Conservation (phyloP, 2,888 invertebrate species). For the Proisotoma minuta region DNA sequence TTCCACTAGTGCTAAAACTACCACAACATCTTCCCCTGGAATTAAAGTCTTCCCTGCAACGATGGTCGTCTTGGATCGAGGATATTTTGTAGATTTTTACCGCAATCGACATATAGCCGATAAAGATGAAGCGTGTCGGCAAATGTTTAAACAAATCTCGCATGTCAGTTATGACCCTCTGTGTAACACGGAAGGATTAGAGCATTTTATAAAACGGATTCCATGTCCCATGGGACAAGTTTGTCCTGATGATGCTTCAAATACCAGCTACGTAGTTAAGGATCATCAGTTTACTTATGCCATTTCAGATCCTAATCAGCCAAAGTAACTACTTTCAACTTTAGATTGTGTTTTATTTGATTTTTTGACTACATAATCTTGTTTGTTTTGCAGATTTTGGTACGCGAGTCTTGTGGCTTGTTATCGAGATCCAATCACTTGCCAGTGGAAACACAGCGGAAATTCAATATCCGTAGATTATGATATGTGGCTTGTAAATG, state of each 20-base stretch:
- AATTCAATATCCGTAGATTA: slow-evolving; percentile 64
- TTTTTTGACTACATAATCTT: slow-evolving; percentile 14
- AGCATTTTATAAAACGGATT: slow-evolving; percentile 74
- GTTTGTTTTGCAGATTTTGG: slow-evolving; percentile 70
- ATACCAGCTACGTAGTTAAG: slow-evolving; percentile 75
- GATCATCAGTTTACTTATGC: slow-evolving; percentile 91
- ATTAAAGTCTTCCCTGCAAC: slow-evolving; percentile 59
- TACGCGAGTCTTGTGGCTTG: slow-evolving; percentile 92
- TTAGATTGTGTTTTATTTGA: not conserved
- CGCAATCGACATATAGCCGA: slow-evolving; percentile 63
- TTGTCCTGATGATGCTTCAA: slow-evolving; percentile 77
- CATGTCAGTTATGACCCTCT: slow-evolving; percentile 75
- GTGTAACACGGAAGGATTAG: slow-evolving; percentile 71
- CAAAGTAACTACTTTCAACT: slow-evolving; percentile 60
- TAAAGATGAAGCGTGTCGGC: slow-evolving; percentile 70
- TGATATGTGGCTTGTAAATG: slow-evolving; percentile 94
- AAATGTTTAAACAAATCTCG: slow-evolving; percentile 81
- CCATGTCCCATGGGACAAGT: slow-evolving; percentile 73
- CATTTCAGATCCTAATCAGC: slow-evolving; percentile 80
- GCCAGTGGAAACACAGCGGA: slow-evolving; percentile 76
- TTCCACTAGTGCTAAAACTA: slow-evolving; percentile 18
- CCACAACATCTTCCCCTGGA: not conserved
- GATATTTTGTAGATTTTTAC: slow-evolving; percentile 84
- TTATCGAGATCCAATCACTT: slow-evolving; percentile 71
- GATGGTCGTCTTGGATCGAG: slow-evolving; percentile 83